Percentiles rank a stretch among this genome's conserved stretches.
Conservation (phyloP, 2,888 invertebrate genomes). For the Chaitophorus viminalis region DNA sequence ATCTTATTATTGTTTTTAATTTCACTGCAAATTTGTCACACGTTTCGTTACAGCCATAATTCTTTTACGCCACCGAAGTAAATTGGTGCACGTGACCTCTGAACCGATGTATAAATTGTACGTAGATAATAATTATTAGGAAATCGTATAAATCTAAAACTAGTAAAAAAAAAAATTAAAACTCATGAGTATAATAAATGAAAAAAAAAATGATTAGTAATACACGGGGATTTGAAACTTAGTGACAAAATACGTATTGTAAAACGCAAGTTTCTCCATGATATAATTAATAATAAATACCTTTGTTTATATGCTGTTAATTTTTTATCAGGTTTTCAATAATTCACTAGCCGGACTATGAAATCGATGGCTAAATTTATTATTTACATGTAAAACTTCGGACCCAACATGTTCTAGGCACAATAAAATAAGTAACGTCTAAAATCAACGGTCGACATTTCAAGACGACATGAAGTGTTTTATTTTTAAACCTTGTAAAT, state of each 20-base stretch:
- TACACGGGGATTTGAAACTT: too few relatives aligned
- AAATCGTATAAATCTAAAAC: not conserved
- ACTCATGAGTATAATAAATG: too few relatives aligned
- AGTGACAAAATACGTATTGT: too few relatives aligned
- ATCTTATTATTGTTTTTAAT: not conserved
- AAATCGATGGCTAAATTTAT: slow-evolving; percentile 2
- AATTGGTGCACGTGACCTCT: not conserved
- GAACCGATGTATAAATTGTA: not conserved
- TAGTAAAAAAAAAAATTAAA: too few relatives aligned
- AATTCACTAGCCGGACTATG: not conserved
- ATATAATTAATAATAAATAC: too few relatives aligned
- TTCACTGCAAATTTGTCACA: not conserved
- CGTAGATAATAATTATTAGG: not conserved
- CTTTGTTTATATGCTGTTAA: not conserved
- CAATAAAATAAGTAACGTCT: not conserved
- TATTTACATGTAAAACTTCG: not conserved
- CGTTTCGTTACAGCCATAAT: not conserved
- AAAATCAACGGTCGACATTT: not conserved
- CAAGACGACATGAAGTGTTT: not conserved
- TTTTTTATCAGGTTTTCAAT: not conserved
- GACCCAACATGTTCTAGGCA: not conserved
- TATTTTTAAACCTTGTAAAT: not conserved
- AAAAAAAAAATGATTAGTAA: too few relatives aligned
- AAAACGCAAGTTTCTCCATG: too few relatives aligned
- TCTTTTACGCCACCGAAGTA: not conserved